Percentiles rank a stretch among this genome's conserved stretches.
phyloP scores from a whole-genome alignment of 2,113 vertebrate genomes.

The Zosterops pallidus region DNA sequence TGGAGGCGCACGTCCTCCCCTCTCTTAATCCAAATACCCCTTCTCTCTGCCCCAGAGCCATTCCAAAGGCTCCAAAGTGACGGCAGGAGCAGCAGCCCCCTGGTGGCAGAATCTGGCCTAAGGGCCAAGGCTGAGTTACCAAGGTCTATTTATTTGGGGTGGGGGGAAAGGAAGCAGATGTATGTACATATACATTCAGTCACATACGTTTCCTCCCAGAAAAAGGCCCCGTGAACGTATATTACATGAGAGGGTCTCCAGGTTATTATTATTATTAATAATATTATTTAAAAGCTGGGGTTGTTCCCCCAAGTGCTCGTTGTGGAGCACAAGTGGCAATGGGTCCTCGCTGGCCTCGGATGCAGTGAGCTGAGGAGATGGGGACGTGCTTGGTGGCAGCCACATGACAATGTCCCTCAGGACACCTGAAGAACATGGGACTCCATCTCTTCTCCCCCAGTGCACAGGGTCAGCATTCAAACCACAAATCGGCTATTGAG shows the following conservation, averaged over 20 bases:
- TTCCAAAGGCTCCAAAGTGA: background rate
- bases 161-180: background rate
- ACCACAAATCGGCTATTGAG: background rate
- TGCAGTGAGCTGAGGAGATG: background rate
- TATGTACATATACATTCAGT: slow-evolving; percentile 46
- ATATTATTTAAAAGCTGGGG: slow-evolving; percentile 36
- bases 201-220: background rate
- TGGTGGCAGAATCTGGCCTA: fast-evolving
- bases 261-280: background rate
- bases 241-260: background rate
- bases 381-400: background rate
- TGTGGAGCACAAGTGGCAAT: background rate
- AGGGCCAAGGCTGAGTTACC: background rate
- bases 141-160: slow-evolving; percentile 41
- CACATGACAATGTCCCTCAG: background rate
- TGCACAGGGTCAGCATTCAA: background rate
- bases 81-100: background rate
- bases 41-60: background rate
- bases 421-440: background rate
- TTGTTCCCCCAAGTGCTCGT: background rate
- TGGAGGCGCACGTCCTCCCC: fast-evolving
- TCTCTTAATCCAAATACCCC: no score
- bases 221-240: slow-evolving; percentile 27
- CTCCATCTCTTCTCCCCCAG: background rate
- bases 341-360: background rate